A percentile compares a stretch with the other conserved stretches of the same genome.
These are phyloP conservation scores for Phenganax stokvisi DNA, from an alignment of 92 coral and sea anemone species.

Conservation along the genomic window DNA sequence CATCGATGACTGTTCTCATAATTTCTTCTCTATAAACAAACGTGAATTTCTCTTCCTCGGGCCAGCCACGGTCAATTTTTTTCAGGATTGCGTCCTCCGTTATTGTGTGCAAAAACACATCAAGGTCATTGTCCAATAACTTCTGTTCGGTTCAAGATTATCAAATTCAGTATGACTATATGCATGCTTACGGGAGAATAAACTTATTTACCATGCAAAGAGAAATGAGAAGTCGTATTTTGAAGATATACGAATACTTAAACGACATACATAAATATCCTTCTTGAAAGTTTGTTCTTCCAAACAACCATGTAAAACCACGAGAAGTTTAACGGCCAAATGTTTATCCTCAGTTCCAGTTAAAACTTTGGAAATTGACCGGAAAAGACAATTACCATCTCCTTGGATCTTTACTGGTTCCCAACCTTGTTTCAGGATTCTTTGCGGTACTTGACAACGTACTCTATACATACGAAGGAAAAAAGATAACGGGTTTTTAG, in stretches of 20 bases:
- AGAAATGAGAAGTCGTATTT: too few species aligned
- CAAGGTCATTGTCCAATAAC: not conserved
- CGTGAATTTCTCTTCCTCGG: slow-evolving; percentile 2
- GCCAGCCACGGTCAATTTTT: not conserved
- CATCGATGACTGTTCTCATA: slow-evolving; percentile 12
- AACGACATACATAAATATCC: too few species aligned
- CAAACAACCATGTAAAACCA: too few species aligned
- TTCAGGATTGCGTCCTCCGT: slow-evolving; percentile 1
- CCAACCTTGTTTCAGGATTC: not conserved
- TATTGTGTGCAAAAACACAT: slow-evolving; percentile 4
- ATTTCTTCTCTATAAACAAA: slow-evolving; percentile 12
- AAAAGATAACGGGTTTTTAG: too few species aligned
- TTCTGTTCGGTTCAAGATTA: not conserved
- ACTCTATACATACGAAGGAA: not conserved
- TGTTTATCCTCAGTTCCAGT: not conserved
- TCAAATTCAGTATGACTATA: too few species aligned
- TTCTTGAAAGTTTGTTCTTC: too few species aligned
- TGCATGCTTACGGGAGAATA: too few species aligned
- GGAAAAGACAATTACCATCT: slow-evolving; percentile 4
- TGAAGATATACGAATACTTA: too few species aligned
- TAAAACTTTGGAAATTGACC: not conserved
- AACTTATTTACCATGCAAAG: too few species aligned
- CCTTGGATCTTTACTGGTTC: not conserved
- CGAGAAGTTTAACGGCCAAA: too few species aligned
- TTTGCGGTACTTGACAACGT: slow-evolving; percentile 2